Percentiles rank a stretch among this genome's conserved stretches.
phyloP scores from a whole-genome alignment of 2,888 invertebrate genomes.

The Dioctria linearis region DNA sequence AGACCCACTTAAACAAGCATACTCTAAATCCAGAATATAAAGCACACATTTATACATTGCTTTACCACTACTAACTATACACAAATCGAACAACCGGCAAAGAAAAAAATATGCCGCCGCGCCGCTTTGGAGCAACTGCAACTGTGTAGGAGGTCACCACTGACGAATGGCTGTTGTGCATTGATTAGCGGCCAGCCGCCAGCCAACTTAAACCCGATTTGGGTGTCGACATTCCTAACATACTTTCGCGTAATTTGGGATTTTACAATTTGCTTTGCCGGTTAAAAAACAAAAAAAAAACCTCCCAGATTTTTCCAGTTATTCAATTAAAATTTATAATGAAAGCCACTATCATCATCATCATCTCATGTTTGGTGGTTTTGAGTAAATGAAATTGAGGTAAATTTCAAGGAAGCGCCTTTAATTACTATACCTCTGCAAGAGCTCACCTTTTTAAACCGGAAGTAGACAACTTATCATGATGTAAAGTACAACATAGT shows the following conservation, averaged over 20 bases:
- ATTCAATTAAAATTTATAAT: conserved; percentile 37
- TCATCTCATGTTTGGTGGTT: not conserved
- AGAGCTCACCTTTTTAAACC: conserved; percentile 19
- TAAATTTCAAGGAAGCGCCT: conserved; percentile 25
- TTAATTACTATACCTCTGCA: conserved; percentile 14
- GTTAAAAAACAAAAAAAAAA: not conserved
- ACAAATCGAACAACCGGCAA: not conserved
- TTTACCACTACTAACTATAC: no score
- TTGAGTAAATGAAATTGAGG: not conserved
- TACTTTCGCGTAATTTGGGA: conserved; percentile 26
- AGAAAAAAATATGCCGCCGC: not conserved
- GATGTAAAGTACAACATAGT: no score
- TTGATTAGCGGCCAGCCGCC: conserved; percentile 41
- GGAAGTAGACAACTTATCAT: conserved; percentile 24
- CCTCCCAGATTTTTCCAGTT: not conserved
- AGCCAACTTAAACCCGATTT: conserved; percentile 32
- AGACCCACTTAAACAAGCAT: no score
- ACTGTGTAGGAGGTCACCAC: conserved; percentile 17
- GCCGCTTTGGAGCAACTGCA: not conserved
- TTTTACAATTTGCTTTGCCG: not conserved
- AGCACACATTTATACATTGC: conserved; percentile 13
- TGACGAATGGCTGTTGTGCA: conserved; percentile 6
- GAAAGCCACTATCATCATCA: not conserved
- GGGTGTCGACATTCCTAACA: conserved; percentile 46
- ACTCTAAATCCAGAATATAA: not conserved